phyloP scores from a whole-genome alignment of 2,113 vertebrate species.

The Tursiops truncatus region DNA sequence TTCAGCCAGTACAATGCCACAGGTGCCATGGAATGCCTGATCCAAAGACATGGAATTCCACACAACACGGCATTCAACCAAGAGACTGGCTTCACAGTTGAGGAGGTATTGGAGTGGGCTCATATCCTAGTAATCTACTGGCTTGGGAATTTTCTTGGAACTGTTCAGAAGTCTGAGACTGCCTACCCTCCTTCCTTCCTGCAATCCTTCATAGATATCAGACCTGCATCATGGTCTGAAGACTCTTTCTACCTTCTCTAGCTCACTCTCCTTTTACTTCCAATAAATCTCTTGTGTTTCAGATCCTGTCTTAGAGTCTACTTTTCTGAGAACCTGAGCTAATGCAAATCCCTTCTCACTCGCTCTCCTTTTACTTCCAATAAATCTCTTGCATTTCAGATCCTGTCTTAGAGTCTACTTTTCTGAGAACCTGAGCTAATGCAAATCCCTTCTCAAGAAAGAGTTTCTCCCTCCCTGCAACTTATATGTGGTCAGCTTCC shows the following conservation, averaged over 20 bases:
- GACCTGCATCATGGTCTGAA: neutral
- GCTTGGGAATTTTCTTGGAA: neutral
- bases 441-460: neutral
- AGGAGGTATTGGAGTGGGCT: neutral
- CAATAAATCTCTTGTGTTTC: neutral
- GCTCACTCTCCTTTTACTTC: neutral
- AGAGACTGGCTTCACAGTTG: rapidly evolving
- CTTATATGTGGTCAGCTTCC: neutral
- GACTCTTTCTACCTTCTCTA: neutral
- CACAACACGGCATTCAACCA: rapidly evolving
- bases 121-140: neutral
- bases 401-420: neutral
- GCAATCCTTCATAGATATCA: neutral
- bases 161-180: neutral
- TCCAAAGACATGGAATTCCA: neutral
- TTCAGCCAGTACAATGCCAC: neutral
- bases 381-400: neutral
- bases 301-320: neutral
- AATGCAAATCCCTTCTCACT: neutral
- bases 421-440: neutral
- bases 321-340: neutral
- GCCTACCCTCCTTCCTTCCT: neutral
- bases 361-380: neutral
- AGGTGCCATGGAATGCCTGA: neutral
- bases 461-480: neutral